These are phyloP conservation scores for Cathartes aura DNA, from an alignment of 2,113 vertebrate species.

Conservation along the genomic window DNA sequence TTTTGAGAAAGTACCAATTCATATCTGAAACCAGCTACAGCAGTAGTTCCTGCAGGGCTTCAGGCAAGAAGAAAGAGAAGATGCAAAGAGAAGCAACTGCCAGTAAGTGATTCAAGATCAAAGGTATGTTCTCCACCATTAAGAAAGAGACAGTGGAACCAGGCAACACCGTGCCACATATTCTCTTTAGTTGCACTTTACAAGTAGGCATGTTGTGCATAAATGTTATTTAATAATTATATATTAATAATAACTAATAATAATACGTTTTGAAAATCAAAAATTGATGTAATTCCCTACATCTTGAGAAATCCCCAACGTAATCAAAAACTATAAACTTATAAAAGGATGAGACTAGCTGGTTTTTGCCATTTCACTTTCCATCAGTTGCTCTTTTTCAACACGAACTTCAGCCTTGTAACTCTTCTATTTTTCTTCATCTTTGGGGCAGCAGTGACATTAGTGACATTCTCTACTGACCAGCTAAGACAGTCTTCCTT, in stretches of 20 bases:
- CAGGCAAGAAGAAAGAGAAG: background rate
- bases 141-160: background rate
- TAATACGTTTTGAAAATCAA: background rate
- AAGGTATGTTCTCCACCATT: background rate
- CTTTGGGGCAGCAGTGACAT: background rate
- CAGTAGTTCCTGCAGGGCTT: background rate
- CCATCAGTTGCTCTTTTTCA: background rate
- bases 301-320: background rate
- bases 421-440: background rate
- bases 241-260: too few relatives aligned
- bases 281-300: background rate
- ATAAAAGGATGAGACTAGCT: background rate
- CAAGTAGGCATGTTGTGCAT: background rate
- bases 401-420: background rate
- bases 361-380: background rate
- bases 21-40: background rate
- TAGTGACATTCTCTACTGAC: background rate
- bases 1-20: background rate
- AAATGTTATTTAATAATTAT: background rate
- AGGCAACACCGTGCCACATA: fast-evolving
- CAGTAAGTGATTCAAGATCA: background rate
- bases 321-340: background rate
- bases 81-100: background rate
- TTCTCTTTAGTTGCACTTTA: background rate
- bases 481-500: background rate